Conservation (phyloP, 2,797 vertebrate species). For the Gallinago solitaria region DNA sequence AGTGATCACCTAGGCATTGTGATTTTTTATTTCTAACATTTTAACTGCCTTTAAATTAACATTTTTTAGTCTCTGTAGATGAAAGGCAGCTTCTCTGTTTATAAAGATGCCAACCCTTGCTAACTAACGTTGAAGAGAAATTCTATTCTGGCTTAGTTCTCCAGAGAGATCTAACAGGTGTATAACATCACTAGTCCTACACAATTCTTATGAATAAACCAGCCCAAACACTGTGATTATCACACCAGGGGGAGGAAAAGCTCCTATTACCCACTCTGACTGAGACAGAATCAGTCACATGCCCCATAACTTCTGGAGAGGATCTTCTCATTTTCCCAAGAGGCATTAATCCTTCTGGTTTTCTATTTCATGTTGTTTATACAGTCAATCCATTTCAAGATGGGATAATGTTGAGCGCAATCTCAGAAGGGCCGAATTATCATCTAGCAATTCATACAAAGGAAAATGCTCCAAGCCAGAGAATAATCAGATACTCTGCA, state of each 20-base stretch:
- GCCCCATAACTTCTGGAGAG: background rate
- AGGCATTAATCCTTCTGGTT: conserved; percentile 19
- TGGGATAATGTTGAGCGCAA: background rate
- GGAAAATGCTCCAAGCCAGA: background rate
- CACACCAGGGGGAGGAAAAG: conserved; percentile 48
- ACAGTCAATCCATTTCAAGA: background rate
- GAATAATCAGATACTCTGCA: background rate
- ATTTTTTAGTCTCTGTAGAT: background rate
- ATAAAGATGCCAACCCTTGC: background rate
- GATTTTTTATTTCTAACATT: background rate
- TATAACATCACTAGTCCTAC: background rate
- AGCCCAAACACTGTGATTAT: conserved; percentile 48
- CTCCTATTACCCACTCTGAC: conserved; percentile 4
- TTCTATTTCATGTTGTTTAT: conserved; percentile 51
- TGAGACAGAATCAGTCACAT: conserved; percentile 1
- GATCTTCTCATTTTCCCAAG: conserved; percentile 15
- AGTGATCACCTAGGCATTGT: background rate
- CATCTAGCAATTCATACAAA: background rate
- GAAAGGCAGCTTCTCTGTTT: background rate
- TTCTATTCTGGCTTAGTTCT: background rate
- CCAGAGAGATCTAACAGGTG: background rate
- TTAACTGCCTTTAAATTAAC: background rate
- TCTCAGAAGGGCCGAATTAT: background rate
- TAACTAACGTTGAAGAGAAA: background rate
- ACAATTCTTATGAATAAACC: background rate